phyloP scores from a whole-genome alignment of 2,113 vertebrate genomes.

The Psilopogon haemacephalus region DNA sequence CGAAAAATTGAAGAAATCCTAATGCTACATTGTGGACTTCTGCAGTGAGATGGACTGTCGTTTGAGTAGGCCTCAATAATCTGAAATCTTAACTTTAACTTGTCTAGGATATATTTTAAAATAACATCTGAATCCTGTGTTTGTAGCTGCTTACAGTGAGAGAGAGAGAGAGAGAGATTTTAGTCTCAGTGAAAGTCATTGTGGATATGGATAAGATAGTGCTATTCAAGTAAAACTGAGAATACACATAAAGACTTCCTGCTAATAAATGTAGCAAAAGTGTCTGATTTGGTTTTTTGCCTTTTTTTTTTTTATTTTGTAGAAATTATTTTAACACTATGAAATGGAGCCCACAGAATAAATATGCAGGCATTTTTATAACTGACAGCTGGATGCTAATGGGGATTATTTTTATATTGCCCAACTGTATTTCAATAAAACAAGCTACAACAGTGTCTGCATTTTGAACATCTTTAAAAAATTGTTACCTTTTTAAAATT shows the following conservation, averaged over 20 bases:
- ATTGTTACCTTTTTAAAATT: background rate
- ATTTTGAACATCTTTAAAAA: background rate
- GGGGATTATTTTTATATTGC: background rate
- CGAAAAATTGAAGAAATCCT: background rate
- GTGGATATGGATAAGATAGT: background rate
- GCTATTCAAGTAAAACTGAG: background rate
- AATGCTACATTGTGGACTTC: background rate
- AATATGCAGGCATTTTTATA: background rate
- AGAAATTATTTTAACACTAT: conserved; percentile 6
- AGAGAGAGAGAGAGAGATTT: background rate
- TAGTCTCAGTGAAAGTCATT: background rate
- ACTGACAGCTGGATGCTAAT: background rate
- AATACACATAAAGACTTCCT: background rate
- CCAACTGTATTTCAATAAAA: background rate
- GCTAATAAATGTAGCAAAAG: background rate
- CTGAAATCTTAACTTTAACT: background rate
- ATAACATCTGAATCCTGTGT: background rate
- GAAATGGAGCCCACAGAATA: background rate
- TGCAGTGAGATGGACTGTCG: background rate
- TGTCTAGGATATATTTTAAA: background rate
- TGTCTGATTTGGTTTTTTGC: background rate
- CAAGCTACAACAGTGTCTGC: background rate
- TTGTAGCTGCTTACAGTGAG: background rate
- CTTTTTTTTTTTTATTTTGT: background rate
- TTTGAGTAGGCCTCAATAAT: background rate